Evolutionary conservation across 2,113 vertebrate species (phyloP).

Genomic region (Neodon shergylaensis): DNA sequence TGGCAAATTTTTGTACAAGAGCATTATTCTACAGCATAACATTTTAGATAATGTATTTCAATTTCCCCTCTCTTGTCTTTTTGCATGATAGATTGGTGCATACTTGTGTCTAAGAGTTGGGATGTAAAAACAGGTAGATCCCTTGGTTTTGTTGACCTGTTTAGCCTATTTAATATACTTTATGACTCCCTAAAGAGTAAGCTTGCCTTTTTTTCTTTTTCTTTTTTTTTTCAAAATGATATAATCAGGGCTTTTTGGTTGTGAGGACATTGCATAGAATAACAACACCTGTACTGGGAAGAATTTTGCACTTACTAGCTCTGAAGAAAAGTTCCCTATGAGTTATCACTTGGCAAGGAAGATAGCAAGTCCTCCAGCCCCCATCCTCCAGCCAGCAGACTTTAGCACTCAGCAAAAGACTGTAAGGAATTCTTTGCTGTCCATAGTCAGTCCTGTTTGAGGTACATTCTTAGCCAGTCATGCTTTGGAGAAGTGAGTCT

Average conservation of each 20-base stretch:
- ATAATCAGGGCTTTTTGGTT: background rate
- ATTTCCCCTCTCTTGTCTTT: background rate
- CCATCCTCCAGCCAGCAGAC: background rate
- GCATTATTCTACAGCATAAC: too few relatives aligned
- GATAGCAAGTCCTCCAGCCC: background rate
- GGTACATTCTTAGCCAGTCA: accelerated
- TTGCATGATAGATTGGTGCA: background rate
- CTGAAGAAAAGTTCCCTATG: background rate
- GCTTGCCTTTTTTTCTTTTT: too few relatives aligned
- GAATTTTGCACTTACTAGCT: background rate
- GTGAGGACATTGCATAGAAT: background rate
- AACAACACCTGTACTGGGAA: background rate
- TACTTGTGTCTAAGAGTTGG: background rate
- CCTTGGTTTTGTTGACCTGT: background rate
- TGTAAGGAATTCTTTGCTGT: background rate
- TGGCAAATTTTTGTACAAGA: too few relatives aligned
- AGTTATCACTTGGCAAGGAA: background rate
- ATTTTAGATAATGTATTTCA: background rate
- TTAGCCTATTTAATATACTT: background rate
- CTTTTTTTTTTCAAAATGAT: background rate
- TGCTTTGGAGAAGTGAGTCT: background rate
- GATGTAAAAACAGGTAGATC: background rate
- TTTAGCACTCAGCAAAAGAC: background rate
- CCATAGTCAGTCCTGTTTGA: accelerated
- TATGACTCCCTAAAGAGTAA: background rate